phyloP scores from a whole-genome alignment of 2,888 invertebrate genomes.

The Amiota mariae region DNA sequence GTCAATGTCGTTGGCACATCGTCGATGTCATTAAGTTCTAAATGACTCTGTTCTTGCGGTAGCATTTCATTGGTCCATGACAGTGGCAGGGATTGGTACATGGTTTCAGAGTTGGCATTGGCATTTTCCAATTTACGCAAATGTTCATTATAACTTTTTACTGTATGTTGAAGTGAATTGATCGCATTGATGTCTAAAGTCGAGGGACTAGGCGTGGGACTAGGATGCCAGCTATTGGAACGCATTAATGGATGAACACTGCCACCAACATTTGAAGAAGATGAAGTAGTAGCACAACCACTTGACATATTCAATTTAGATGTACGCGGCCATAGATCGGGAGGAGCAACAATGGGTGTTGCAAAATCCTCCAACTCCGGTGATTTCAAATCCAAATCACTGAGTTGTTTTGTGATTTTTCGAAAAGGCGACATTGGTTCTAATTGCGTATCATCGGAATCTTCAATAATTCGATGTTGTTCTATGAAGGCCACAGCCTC shows the following conservation, averaged over 20 bases:
- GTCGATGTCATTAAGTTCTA: conserved; percentile 55
- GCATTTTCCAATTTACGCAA: conserved; percentile 51
- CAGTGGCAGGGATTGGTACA: conserved; percentile 68
- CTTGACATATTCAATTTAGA: conserved; percentile 19
- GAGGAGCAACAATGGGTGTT: conserved; percentile 79
- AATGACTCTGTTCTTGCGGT: background rate
- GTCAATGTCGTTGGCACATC: conserved; percentile 41
- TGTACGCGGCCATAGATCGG: conserved; percentile 78
- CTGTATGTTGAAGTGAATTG: conserved; percentile 68
- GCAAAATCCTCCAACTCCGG: conserved; percentile 84
- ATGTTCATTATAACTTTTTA: conserved; percentile 70
- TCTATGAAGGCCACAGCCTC: conserved; percentile 89
- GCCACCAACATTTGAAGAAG: background rate
- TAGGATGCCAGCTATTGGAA: conserved; percentile 67
- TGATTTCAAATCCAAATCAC: conserved; percentile 80
- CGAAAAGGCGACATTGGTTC: conserved; percentile 83
- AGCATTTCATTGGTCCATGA: conserved; percentile 42
- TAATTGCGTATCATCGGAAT: conserved; percentile 73
- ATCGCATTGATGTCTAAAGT: conserved; percentile 71
- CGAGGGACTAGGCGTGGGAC: conserved; percentile 53
- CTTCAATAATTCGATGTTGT: conserved; percentile 77
- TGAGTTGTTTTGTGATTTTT: conserved; percentile 84
- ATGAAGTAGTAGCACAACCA: background rate
- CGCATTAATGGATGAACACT: conserved; percentile 56
- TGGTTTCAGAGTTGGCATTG: conserved; percentile 36